Base-by-base conservation (phyloP, 2,888 invertebrate genomes). In the Ormyrus thymus region DNA sequence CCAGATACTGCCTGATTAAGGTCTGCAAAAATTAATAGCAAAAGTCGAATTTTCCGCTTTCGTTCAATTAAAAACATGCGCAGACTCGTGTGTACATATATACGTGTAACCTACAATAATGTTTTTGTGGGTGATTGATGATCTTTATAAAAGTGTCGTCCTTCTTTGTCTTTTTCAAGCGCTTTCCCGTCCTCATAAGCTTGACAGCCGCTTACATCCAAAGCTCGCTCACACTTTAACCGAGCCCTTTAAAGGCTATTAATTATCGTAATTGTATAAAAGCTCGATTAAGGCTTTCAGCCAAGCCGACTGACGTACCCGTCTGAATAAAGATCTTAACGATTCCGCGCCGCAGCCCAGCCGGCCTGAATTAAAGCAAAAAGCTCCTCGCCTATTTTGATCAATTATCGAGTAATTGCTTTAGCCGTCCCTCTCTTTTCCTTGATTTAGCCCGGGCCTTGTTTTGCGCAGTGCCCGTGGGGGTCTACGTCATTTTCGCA, bases 201-300 rank as follows among this genome's bases (percentile, higher is more conserved):
- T 48, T 9, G 64, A 55, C 9, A 11, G 9, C 43, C 13, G 15
- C 10, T 4, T 43, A 51, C 29, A 51, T 29, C 29, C 3, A 29
- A 29, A 51, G 45, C 53, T 61, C 43, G 13, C 51, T 2, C 48
- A 11, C 15, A 11, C 29, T 29, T 29, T 29, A 29, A 29, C 45
- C 6, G 10, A 66, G 29, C 45, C 50, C 59, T 45, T 43, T 29
- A 45, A 46, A 51, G n/a, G 50, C 64, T 62, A 70, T 76, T 76
- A 76, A 76, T 76, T 76, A 69, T 48, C 51, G 61, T 69, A 76
- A 76, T 62, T 76, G 51, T 70, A 65, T 76, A 65, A 71, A 71
- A 76, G 64, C 51, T 29, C 65, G 74, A 74, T 74, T 65, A 74
- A 74, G 50, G 58, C n/a, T 10, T 10, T 46, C 53, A 55, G 45